Percentiles rank a stretch among this genome's conserved stretches.
Conservation (phyloP, 2,113 vertebrate species). For the Orientallactaga bullata region DNA sequence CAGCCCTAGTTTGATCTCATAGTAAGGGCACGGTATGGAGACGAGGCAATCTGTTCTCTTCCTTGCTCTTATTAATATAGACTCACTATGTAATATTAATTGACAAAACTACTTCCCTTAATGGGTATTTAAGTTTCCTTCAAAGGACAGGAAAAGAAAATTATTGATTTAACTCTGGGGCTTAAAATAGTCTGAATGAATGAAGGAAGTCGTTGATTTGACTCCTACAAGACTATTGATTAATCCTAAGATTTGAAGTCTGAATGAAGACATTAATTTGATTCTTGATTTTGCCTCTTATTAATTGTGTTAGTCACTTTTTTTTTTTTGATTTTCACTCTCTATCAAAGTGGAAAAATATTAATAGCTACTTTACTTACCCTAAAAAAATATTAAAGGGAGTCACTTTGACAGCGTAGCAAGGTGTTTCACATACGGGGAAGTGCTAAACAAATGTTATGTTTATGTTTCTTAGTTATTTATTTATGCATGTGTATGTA, state of each 20-base stretch:
- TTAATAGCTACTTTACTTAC: background rate
- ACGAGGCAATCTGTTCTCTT: conserved; percentile 17
- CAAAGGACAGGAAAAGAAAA: conserved; percentile 52
- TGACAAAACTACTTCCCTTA: conserved; percentile 57
- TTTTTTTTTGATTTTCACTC: conserved; percentile 1
- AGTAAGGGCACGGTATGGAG: background rate
- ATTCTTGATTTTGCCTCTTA: conserved; percentile 38
- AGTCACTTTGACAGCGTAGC: background rate
- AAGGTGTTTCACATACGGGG: background rate
- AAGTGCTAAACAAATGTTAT: background rate
- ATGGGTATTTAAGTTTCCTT: conserved; percentile 32
- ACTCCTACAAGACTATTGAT: conserved; percentile 57
- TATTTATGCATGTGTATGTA: no score
- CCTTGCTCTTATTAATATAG: conserved; percentile 22
- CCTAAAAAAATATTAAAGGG: background rate
- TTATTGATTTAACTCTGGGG: conserved; percentile 63
- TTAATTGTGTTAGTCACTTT: background rate
- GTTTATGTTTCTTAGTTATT: background rate
- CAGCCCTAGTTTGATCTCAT: background rate
- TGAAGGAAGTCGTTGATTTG: conserved; percentile 65
- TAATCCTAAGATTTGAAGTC: conserved; percentile 31
- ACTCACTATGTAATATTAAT: conserved; percentile 48
- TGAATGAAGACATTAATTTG: conserved; percentile 45
- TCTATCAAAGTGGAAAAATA: conserved; percentile 29
- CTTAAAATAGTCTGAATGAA: conserved; percentile 67